Conservation (phyloP, 2,888 invertebrate genomes). For the Cosmorhoe ocellata region DNA sequence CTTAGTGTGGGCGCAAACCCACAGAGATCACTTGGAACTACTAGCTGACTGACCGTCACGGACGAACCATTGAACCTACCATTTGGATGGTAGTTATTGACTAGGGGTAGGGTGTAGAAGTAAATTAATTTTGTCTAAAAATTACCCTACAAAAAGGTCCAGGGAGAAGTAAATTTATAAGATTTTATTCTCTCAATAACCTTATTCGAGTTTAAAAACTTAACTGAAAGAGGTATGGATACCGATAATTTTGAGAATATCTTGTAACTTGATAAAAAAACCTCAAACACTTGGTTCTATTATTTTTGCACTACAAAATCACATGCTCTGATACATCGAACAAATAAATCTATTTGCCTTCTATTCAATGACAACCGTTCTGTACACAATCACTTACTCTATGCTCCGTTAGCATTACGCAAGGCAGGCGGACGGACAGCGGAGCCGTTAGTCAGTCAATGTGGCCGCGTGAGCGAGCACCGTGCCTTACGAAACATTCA, state of each 20-base stretch:
- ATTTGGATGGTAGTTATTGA: too few relatives aligned
- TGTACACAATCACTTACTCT: conserved; percentile 69
- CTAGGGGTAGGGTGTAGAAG: too few relatives aligned
- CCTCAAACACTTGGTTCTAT: neutral
- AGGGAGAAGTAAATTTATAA: too few relatives aligned
- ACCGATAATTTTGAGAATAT: too few relatives aligned
- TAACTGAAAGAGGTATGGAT: too few relatives aligned
- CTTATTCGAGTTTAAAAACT: too few relatives aligned
- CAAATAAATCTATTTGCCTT: conserved; percentile 27
- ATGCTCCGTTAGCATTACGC: conserved; percentile 77
- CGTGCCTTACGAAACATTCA: conserved; percentile 46
- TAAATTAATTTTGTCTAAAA: too few relatives aligned
- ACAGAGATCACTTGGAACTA: conserved; percentile 10
- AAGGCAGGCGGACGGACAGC: conserved; percentile 64
- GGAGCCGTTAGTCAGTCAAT: conserved; percentile 62
- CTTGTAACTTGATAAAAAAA: too few relatives aligned
- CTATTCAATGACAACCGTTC: conserved; percentile 45
- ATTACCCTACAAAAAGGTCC: too few relatives aligned
- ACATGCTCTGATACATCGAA: conserved; percentile 16
- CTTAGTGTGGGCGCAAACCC: conserved; percentile 33
- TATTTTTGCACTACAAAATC: conserved; percentile 21
- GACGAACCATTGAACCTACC: too few relatives aligned
- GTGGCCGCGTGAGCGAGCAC: conserved; percentile 60
- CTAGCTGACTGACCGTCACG: neutral
- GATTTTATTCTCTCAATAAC: too few relatives aligned